phyloP scores from a whole-genome alignment of 1,140 invertebrate species.

The Drosophila nebulosa region DNA sequence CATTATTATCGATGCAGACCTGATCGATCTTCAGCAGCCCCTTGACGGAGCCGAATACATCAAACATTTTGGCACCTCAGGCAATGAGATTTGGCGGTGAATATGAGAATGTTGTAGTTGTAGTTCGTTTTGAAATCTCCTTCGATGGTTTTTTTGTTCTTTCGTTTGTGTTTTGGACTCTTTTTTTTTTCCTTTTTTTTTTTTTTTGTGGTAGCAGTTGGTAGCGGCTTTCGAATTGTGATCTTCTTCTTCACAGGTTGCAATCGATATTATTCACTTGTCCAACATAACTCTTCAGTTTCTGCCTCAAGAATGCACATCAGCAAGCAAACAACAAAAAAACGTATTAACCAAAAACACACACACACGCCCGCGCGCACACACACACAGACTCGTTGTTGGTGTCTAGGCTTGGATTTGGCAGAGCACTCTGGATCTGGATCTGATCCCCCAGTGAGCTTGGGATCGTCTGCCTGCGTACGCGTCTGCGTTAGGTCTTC shows the following conservation, averaged over 20 bases:
- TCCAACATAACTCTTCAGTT: constrained; percentile 71
- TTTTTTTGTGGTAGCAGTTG: too few relatives aligned
- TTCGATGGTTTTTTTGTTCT: not conserved
- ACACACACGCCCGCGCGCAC: not conserved
- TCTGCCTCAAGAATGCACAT: constrained; percentile 60
- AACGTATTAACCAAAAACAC: constrained; percentile 6
- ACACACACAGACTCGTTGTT: constrained; percentile 5
- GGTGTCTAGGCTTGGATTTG: constrained; percentile 8
- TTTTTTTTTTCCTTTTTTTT: not conserved
- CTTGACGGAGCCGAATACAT: constrained; percentile 96
- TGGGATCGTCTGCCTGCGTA: constrained; percentile 29
- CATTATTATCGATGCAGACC: constrained; percentile 96
- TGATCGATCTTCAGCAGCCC: constrained; percentile 93
- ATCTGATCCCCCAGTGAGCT: constrained; percentile 40
- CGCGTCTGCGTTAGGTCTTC: constrained; percentile 18
- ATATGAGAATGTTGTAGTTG: not conserved
- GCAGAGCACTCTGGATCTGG: constrained; percentile 1
- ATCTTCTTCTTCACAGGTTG: constrained; percentile 10
- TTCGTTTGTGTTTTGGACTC: too few relatives aligned
- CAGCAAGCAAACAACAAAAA: constrained; percentile 37
- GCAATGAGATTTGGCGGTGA: not conserved
- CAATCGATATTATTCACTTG: constrained; percentile 38
- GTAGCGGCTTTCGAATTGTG: not conserved
- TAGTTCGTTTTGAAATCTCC: not conserved
- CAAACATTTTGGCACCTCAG: constrained; percentile 87